phyloP scores from a whole-genome alignment of 1,140 invertebrate species.

The Leptopilina clavipes region DNA sequence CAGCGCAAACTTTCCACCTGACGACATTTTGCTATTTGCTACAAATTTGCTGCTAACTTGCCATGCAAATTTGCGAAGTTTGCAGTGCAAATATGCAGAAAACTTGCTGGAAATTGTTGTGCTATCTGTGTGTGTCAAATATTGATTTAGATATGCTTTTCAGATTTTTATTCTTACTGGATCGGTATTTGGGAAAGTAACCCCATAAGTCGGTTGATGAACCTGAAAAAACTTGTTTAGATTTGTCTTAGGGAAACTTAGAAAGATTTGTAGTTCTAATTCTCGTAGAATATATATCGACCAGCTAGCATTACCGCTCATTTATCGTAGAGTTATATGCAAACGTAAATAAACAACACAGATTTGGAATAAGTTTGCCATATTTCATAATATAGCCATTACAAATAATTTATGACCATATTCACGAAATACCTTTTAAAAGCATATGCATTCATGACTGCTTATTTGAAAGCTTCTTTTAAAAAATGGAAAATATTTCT shows the following conservation, averaged over 20 bases:
- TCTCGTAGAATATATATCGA: not conserved
- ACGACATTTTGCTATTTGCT: too few relatives aligned
- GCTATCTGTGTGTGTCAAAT: too few relatives aligned
- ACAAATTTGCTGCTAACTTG: too few relatives aligned
- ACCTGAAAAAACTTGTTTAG: too few relatives aligned
- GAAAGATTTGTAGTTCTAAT: slow-evolving; percentile 1
- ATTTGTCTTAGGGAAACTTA: not conserved
- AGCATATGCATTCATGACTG: not conserved
- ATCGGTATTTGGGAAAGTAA: too few relatives aligned
- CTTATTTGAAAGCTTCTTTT: not conserved
- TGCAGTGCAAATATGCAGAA: too few relatives aligned
- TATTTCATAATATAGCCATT: slow-evolving; percentile 13
- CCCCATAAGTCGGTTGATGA: too few relatives aligned
- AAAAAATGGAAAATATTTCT: not conserved
- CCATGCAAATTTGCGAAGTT: too few relatives aligned
- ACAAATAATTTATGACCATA: not conserved
- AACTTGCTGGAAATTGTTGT: too few relatives aligned
- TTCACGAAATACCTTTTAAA: not conserved
- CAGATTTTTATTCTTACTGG: too few relatives aligned
- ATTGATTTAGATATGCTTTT: too few relatives aligned
- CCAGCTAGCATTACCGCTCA: not conserved
- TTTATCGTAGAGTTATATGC: slow-evolving; percentile 1
- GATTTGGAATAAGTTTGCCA: not conserved
- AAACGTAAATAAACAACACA: not conserved
- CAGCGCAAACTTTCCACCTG: too few relatives aligned